phyloP scores from a whole-genome alignment of 2,113 vertebrate species.

The Vicugna pacos region DNA sequence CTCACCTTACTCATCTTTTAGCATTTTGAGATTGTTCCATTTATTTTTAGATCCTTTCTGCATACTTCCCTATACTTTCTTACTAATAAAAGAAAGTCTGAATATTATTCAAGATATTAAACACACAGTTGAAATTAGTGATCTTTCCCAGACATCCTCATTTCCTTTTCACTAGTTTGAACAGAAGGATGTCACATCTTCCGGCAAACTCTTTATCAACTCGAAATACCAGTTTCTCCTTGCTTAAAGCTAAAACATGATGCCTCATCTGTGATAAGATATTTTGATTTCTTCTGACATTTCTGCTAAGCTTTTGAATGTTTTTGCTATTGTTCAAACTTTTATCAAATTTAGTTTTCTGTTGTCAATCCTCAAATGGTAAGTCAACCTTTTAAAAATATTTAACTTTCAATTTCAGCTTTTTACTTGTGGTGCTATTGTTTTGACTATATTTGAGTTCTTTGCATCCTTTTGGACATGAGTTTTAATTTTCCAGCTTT shows the following conservation, averaged over 20 bases:
- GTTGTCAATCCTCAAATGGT: not conserved
- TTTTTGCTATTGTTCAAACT: not conserved
- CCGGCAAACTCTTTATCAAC: not conserved
- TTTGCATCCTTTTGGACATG: not conserved
- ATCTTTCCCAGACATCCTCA: not conserved
- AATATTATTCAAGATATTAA: conserved; percentile 6
- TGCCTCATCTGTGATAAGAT: conserved; percentile 4
- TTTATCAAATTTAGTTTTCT: not conserved
- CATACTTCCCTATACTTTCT: not conserved
- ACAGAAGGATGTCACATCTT: not conserved
- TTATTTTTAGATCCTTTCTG: not conserved
- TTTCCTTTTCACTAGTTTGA: not conserved
- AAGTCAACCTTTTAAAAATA: not conserved
- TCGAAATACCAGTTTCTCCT: not conserved
- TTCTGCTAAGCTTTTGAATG: not conserved
- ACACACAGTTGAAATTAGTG: not conserved
- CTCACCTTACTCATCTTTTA: not conserved
- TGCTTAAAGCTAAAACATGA: conserved; percentile 28
- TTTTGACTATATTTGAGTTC: not conserved
- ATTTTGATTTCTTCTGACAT: conserved; percentile 23
- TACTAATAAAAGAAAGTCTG: not conserved
- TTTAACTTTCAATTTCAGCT: not conserved
- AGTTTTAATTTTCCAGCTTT: not conserved
- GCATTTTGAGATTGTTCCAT: not conserved
- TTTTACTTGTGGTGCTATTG: not conserved